These are phyloP conservation scores for Calephelis nemesis DNA, from an alignment of 1,140 invertebrate species.

Conservation along the genomic window DNA sequence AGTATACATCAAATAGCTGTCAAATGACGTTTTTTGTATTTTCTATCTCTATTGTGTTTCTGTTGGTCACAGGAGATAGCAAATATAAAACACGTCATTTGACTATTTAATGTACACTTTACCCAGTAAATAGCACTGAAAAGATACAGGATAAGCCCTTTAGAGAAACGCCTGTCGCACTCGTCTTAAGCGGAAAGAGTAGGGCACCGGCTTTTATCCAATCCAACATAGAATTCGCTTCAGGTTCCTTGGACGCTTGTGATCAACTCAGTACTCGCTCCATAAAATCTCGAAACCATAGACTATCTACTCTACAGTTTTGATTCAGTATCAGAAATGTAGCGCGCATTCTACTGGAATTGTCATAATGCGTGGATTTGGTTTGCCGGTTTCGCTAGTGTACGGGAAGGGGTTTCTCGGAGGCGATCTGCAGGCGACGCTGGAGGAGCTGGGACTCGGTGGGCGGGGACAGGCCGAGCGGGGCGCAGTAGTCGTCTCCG, in stretches of 20 bases:
- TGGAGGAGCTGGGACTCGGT: constrained; percentile 90
- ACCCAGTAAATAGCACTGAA: too few species aligned
- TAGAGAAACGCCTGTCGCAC: too few species aligned
- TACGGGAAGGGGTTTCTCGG: constrained; percentile 50
- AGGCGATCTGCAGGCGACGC: constrained; percentile 82
- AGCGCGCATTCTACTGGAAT: constrained; percentile 2
- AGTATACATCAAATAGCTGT: too few species aligned
- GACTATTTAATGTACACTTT: too few species aligned
- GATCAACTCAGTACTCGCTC: constrained; percentile 1
- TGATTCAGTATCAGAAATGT: constrained; percentile 15
- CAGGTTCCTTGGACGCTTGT: constrained; percentile 14
- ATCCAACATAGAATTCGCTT: constrained; percentile 10
- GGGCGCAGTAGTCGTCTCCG: constrained; percentile 47
- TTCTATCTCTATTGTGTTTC: too few species aligned
- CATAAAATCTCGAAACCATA: constrained; percentile 15
- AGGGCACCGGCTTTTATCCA: constrained; percentile 13
- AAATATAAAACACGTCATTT: too few species aligned
- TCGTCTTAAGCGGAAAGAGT: not conserved
- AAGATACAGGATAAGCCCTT: too few species aligned
- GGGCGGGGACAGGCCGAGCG: constrained; percentile 91
- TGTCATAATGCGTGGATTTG: constrained; percentile 4
- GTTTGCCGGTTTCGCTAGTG: constrained; percentile 44
- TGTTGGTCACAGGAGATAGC: too few species aligned
- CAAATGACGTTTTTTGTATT: too few species aligned
- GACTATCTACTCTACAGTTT: constrained; percentile 13